A percentile compares a stretch with the other conserved stretches of the same genome.
Conservation (phyloP, 2,888 invertebrate genomes). For the Amblyteles armatorius region DNA sequence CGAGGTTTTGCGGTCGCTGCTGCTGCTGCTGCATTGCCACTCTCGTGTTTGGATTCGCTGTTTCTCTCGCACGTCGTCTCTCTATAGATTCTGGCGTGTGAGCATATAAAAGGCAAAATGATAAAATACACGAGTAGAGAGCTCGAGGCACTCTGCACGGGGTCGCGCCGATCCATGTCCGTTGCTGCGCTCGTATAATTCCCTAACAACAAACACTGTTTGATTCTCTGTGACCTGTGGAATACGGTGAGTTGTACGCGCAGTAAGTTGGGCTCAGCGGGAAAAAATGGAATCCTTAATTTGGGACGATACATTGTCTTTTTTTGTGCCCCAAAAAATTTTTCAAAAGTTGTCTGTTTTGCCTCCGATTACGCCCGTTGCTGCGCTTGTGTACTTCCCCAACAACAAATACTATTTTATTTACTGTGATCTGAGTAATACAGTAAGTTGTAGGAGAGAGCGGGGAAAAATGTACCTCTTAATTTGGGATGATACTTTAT, state of each 20-base stretch:
- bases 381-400: slow-evolving; percentile 10
- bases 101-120: slow-evolving; percentile 14
- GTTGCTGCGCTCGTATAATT: slow-evolving; percentile 19
- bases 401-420: slow-evolving; percentile 44
- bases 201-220: slow-evolving; percentile 42
- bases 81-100: not conserved
- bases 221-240: slow-evolving; percentile 3
- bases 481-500: too few relatives aligned
- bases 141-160: not conserved
- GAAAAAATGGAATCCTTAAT: too few relatives aligned
- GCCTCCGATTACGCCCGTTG: not conserved
- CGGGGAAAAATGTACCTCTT: too few relatives aligned
- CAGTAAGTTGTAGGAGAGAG: too few relatives aligned
- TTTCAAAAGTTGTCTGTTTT: too few relatives aligned
- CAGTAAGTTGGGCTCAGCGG: too few relatives aligned
- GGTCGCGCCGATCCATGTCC: not conserved
- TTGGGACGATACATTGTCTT: too few relatives aligned
- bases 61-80: not conserved
- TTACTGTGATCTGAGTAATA: not conserved
- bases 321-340: too few relatives aligned
- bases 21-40: not conserved
- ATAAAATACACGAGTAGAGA: slow-evolving; percentile 44
- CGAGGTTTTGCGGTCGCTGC: not conserved
- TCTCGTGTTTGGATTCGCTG: not conserved
- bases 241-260: not conserved